A percentile compares a stretch with the other conserved stretches of the same genome.
Evolutionary conservation across 2,888 invertebrate species (phyloP).

Genomic region (Mechanitis mazaeus): DNA sequence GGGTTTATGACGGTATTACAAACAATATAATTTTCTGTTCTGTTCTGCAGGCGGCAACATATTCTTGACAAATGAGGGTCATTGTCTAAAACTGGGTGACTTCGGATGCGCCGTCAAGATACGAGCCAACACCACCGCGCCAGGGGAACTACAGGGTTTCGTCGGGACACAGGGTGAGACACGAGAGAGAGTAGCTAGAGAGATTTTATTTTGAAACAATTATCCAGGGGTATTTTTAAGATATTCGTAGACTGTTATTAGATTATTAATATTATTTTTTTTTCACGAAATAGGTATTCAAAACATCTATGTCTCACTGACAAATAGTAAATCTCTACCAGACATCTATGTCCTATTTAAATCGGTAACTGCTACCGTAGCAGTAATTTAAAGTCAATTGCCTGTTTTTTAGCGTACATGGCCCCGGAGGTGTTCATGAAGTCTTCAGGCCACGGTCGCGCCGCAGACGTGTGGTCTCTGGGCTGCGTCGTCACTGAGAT

Average conservation of each 20-base stretch:
- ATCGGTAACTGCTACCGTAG: too few species aligned
- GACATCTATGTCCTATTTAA: too few species aligned
- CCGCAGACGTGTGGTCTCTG: constrained; percentile 96
- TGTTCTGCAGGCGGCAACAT: constrained; percentile 87
- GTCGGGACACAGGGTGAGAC: constrained; percentile 92
- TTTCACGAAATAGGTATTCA: too few species aligned
- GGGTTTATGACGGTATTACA: too few species aligned
- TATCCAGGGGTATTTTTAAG: too few species aligned
- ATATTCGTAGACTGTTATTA: too few species aligned
- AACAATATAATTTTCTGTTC: neutral
- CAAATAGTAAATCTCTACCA: too few species aligned
- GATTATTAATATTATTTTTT: too few species aligned
- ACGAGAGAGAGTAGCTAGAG: neutral
- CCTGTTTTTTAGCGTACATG: constrained; percentile 86
- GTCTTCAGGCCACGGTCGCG: constrained; percentile 92
- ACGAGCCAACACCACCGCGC: constrained; percentile 89
- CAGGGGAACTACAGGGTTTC: constrained; percentile 90
- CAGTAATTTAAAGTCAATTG: neutral
- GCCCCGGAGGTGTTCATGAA: constrained; percentile 96
- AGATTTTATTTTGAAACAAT: neutral
- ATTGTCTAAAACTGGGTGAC: constrained; percentile 94
- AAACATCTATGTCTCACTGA: too few species aligned
- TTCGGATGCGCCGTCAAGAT: constrained; percentile 96
- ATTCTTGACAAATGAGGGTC: constrained; percentile 91
- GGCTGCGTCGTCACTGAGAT: constrained; percentile 97